Conservation (phyloP, 2,888 invertebrate genomes). For the Empis stercorea region DNA sequence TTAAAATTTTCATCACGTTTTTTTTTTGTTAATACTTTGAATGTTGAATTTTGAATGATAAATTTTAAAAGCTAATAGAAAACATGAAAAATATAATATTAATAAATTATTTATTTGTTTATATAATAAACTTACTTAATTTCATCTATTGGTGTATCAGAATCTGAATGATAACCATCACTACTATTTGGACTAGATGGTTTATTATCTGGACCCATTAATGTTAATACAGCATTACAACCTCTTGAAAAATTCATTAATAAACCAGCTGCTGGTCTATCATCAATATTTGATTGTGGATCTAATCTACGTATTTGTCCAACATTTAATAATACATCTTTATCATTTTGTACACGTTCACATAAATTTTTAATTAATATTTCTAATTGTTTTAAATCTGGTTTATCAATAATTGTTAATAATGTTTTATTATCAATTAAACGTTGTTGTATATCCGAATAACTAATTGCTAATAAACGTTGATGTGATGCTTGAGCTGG, state of each 20-base stretch:
- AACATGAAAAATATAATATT: too few species aligned
- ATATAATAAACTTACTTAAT: slow-evolving; percentile 23
- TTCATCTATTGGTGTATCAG: slow-evolving; percentile 42
- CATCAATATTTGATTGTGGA: slow-evolving; percentile 48
- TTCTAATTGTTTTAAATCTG: slow-evolving; percentile 60
- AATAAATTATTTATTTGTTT: too few species aligned
- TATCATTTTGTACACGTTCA: slow-evolving; percentile 78
- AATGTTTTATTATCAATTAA: slow-evolving; percentile 86
- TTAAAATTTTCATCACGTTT: too few species aligned
- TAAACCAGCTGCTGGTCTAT: slow-evolving; percentile 54
- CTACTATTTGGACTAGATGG: slow-evolving; percentile 37
- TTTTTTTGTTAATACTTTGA: too few species aligned
- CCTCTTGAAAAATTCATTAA: slow-evolving; percentile 63
- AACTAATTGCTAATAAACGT: slow-evolving; percentile 67
- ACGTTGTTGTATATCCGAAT: slow-evolving; percentile 76
- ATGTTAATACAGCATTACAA: slow-evolving; percentile 58
- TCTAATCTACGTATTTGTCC: slow-evolving; percentile 54
- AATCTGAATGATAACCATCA: slow-evolving; percentile 76
- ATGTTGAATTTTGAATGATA: too few species aligned
- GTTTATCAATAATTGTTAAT: slow-evolving; percentile 71
- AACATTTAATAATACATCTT: slow-evolving; percentile 66
- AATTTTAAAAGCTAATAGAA: too few species aligned
- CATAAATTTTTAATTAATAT: slow-evolving; percentile 56
- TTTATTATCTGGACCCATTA: slow-evolving; percentile 48
- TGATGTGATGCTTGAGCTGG: slow-evolving; percentile 83